Evolutionary conservation across 2,113 vertebrate species (phyloP).

Genomic region (Sisor rabdophorus): DNA sequence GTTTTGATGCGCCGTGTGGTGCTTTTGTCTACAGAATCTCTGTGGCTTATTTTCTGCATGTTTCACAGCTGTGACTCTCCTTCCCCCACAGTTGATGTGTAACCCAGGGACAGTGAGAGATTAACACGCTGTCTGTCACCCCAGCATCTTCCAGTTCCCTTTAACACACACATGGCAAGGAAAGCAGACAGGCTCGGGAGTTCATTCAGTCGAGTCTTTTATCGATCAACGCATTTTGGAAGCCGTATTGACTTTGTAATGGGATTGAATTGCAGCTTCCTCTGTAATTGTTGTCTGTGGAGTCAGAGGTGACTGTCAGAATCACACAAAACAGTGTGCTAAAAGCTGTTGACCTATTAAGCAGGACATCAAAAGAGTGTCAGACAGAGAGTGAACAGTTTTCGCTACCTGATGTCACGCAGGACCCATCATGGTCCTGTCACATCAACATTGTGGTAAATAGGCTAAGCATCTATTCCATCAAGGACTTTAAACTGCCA

Average conservation of each 20-base stretch:
- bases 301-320: not conserved
- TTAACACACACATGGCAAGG: not conserved
- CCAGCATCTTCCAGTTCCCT: conserved; percentile 11
- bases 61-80: conserved; percentile 39
- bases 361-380: not conserved
- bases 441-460: no score
- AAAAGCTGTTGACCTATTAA: not conserved
- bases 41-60: conserved; percentile 18
- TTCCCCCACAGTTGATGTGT: conserved; percentile 8
- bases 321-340: not conserved
- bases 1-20: conserved; percentile 28
- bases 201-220: conserved; percentile 12
- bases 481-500: no score
- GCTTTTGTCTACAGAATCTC: conserved; percentile 49
- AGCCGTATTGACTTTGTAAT: conserved; percentile 27
- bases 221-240: conserved; percentile 17
- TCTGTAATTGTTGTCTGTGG: not conserved
- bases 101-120: conserved; percentile 49
- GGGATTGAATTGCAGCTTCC: conserved; percentile 30
- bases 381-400: not conserved
- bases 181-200: not conserved
- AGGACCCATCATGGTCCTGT: no score
- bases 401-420: no score
- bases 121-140: conserved; percentile 54
- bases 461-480: no score